Percentiles rank a stretch among this genome's conserved stretches.
These are phyloP conservation scores for Patella pellucida DNA, from an alignment of 2,888 invertebrate genomes.

Conservation along the genomic window DNA sequence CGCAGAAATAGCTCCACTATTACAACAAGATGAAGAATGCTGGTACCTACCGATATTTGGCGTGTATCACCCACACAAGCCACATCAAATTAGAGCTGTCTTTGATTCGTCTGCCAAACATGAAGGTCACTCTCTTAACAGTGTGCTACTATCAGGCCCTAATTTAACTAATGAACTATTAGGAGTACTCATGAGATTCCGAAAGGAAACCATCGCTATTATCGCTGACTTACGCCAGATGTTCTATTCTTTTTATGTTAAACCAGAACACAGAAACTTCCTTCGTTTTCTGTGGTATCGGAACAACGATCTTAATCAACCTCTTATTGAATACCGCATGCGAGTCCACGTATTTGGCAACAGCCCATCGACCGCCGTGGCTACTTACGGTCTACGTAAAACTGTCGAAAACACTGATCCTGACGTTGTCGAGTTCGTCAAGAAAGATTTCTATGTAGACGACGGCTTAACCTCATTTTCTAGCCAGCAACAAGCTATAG, in stretches of 20 bases:
- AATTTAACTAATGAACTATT: constrained; percentile 24
- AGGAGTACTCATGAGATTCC: constrained; percentile 23
- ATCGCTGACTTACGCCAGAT: constrained; percentile 25
- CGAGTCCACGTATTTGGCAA: constrained; percentile 43
- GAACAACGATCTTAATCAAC: constrained; percentile 16
- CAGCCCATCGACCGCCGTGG: constrained; percentile 30
- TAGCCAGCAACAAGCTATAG: not conserved
- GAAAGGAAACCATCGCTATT: constrained; percentile 21
- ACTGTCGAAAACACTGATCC: constrained; percentile 2
- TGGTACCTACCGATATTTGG: constrained; percentile 43
- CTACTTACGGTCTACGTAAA: constrained; percentile 29
- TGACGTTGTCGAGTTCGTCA: constrained; percentile 25
- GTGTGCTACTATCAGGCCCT: constrained; percentile 24
- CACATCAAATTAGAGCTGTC: constrained; percentile 32
- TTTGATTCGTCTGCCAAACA: constrained; percentile 37
- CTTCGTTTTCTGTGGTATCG: constrained; percentile 29
- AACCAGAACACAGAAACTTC: constrained; percentile 19
- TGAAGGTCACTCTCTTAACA: constrained; percentile 33
- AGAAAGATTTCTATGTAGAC: constrained; percentile 8
- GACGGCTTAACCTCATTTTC: not conserved
- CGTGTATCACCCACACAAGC: constrained; percentile 42
- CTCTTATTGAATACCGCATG: constrained; percentile 29
- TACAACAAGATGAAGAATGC: constrained; percentile 26
- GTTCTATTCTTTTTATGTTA: constrained; percentile 25
- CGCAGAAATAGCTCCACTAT: constrained; percentile 32